Evolutionary conservation across 2,888 invertebrate species (phyloP), one percentile per base, ranked within the genome.

Genomic region (Cyclophora punctaria): DNA sequence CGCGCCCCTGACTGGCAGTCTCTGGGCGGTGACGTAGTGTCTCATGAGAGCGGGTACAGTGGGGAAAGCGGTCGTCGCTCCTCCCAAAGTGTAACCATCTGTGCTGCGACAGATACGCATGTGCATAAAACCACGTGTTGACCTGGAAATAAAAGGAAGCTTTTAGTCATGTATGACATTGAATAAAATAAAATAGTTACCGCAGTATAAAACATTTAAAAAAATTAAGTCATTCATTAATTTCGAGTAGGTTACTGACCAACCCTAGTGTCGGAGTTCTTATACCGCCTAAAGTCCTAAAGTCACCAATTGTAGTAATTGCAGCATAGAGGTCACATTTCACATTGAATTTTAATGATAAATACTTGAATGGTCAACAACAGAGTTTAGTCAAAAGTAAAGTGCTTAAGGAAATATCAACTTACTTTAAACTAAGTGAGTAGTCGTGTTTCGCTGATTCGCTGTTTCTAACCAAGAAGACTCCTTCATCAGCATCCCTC

Each of bases 121-220:
- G 80, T 98, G 98, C 96, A 98, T 98, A 72, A 97, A 98, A 47
- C 98, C 97, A 71, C 96, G 92, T 49, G 96, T 95, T 74, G 98
- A 97, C 85, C 98, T 98, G 83, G 37, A 90, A 83, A 62, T 20
- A 63, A 58, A 37, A 20, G 20, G 20, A 41, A 41, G 7, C 3
- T 7, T 3, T 7, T 2, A 41, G 3, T 41, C 41, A 41, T 41
- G 41, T 41, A 7, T 41, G 7, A 41, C 3, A 3, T 2, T 41
- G 3, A 41, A 3, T 41, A 3, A 3, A 7, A 41, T 20, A 20
- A 43, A 43, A 4, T n/a, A 3, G 7, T 7, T 1, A 7, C 7
- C 2, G 7, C 20, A 4, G 7, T 43, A 20, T 2, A 43, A 43
- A 43, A 7, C 20, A 20, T 20, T 20, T 20, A 20, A 20, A 20